Percentiles rank a stretch among this genome's conserved stretches.
Conservation (phyloP, 2,888 invertebrate species). For the Campoplex capitator region DNA sequence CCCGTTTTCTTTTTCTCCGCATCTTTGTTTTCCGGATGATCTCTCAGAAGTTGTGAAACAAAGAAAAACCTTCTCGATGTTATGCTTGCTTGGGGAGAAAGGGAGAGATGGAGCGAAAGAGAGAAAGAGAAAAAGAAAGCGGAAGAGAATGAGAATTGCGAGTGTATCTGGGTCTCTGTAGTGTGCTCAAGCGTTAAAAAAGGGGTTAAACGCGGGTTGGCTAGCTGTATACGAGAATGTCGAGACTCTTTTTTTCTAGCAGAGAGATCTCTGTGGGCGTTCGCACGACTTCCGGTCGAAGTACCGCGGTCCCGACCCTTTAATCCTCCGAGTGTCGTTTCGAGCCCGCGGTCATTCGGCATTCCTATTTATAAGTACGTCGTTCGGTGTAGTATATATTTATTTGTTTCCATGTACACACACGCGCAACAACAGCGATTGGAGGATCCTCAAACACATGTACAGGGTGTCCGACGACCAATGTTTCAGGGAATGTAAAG, state of each 20-base stretch:
- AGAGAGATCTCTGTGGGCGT: constrained; percentile 42
- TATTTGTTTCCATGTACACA: background rate
- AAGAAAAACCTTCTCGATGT: constrained; percentile 22
- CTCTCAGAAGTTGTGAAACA: constrained; percentile 19
- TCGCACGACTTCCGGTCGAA: constrained; percentile 39
- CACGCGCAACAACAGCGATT: background rate
- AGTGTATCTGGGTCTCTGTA: constrained; percentile 17
- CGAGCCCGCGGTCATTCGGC: constrained; percentile 31
- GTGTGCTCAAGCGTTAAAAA: constrained; percentile 44
- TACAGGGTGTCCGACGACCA: background rate
- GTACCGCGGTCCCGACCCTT: constrained; percentile 37
- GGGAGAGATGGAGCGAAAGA: background rate
- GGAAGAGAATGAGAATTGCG: constrained; percentile 1
- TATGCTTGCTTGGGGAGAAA: background rate
- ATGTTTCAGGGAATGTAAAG: background rate
- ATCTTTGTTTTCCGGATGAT: background rate
- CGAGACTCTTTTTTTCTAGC: constrained; percentile 16
- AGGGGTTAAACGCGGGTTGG: constrained; percentile 20
- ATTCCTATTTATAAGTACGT: constrained; percentile 8
- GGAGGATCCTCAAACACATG: constrained; percentile 3
- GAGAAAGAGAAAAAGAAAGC: background rate
- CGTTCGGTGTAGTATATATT: background rate
- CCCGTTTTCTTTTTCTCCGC: background rate
- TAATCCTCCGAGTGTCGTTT: constrained; percentile 58
- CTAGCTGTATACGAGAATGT: constrained; percentile 22